phyloP scores from a whole-genome alignment of 2,797 vertebrate genomes.

The Semotilus atromaculatus region DNA sequence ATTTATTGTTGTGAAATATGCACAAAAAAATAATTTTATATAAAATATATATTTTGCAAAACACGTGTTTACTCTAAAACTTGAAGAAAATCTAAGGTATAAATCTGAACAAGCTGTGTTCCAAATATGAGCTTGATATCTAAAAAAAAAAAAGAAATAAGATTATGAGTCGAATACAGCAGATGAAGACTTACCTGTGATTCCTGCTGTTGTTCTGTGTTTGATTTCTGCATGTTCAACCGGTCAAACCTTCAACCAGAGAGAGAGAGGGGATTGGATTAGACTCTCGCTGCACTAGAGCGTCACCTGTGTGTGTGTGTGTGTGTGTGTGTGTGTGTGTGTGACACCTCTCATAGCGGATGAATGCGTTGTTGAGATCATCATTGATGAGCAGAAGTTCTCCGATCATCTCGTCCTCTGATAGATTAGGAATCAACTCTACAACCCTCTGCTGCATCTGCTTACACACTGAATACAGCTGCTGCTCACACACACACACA shows the following conservation, averaged over 20 bases:
- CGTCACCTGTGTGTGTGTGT: too few relatives aligned
- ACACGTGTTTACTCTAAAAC: too few relatives aligned
- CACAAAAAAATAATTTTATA: too few relatives aligned
- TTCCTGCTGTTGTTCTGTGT: conserved; percentile 66
- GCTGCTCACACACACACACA: conserved; percentile 68
- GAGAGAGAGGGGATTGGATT: too few relatives aligned
- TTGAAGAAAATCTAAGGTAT: too few relatives aligned
- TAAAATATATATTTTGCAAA: background rate
- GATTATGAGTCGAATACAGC: background rate
- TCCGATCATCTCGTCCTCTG: conserved; percentile 87
- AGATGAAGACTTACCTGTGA: background rate
- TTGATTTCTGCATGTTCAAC: conserved; percentile 78
- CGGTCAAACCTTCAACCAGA: conserved; percentile 87
- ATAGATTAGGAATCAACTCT: conserved; percentile 89
- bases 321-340: too few relatives aligned
- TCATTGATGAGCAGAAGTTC: conserved; percentile 94
- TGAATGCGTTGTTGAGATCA: conserved; percentile 93
- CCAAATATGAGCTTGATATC: too few relatives aligned
- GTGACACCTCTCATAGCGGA: conserved; percentile 84
- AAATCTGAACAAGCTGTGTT: too few relatives aligned
- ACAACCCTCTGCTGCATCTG: conserved; percentile 93
- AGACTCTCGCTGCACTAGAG: background rate
- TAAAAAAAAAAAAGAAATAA: too few relatives aligned
- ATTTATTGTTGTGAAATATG: too few relatives aligned
- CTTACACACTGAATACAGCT: conserved; percentile 81